Percentiles rank a stretch among this genome's conserved stretches.
Evolutionary conservation across 1,140 invertebrate species (phyloP).

Genomic region (Saxidomus purpurata): DNA sequence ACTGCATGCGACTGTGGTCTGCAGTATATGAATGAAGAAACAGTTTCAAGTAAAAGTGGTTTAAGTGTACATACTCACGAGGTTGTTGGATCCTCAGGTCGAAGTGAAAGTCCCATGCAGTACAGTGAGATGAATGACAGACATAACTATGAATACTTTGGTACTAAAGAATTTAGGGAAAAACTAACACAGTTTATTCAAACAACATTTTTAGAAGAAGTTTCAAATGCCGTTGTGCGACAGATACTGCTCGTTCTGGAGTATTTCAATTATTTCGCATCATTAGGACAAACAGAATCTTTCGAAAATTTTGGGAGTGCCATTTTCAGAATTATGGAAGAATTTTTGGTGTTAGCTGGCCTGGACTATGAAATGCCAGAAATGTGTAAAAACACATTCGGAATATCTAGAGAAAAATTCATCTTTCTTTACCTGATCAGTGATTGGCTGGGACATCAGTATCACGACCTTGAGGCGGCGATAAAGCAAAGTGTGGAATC

Average conservation of each 20-base stretch:
- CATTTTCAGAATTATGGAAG: slow-evolving; percentile 62
- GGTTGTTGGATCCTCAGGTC: not conserved
- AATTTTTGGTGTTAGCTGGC: slow-evolving; percentile 24
- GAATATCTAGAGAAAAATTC: slow-evolving; percentile 61
- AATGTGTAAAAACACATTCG: slow-evolving; percentile 39
- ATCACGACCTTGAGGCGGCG: slow-evolving; percentile 62
- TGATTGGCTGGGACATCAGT: slow-evolving; percentile 77
- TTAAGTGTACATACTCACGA: not conserved
- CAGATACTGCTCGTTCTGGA: slow-evolving; percentile 22
- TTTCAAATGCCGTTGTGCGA: not conserved
- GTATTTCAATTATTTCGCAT: slow-evolving; percentile 25
- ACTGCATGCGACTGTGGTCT: not conserved
- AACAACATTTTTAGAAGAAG: not conserved
- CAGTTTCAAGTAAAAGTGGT: not conserved
- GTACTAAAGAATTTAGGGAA: slow-evolving; percentile 26
- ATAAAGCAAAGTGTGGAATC: slow-evolving; percentile 70
- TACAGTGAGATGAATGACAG: not conserved
- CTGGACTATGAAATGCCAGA: not conserved
- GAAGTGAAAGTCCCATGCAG: too few relatives aligned
- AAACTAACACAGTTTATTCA: slow-evolving; percentile 14
- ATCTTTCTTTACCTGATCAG: slow-evolving; percentile 70
- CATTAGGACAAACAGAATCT: not conserved
- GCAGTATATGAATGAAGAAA: not conserved
- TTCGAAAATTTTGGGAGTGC: slow-evolving; percentile 14
- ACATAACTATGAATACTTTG: not conserved